Base-by-base conservation (phyloP, 2,888 invertebrate species). In the Clunio marinus region DNA sequence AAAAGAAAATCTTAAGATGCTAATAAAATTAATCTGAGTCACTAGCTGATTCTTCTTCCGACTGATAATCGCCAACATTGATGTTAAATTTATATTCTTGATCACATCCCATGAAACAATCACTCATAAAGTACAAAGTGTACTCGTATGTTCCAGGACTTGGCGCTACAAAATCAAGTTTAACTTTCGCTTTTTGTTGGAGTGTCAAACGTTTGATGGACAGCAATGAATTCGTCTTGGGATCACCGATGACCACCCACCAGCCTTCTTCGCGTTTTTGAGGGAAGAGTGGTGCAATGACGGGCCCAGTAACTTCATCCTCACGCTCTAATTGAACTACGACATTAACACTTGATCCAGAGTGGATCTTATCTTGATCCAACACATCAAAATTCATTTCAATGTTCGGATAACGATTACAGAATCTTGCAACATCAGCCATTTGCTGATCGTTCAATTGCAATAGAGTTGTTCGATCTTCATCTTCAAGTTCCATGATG, bases 201-300 rank as follows among this genome's bases (percentile, higher is more conserved):
- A 99, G 83, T 0, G 96, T 95, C 25, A 99, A 84, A 37, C 99
- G 85, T 80, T 99, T 99, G 78, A 99, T 99, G 8, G 97, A 97
- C 5, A 98, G 84, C 55, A 99, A 81, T 0, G 95, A 93, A 81
- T 99, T 99, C 28, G 86, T 84, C 76, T 93, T 93, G 0, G 96
- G 93, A 76, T 98, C 97, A 0, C 99, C 99, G 72, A 99, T 93
- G 8, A 99, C 97, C 41, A 99, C 93, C 99, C 99, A 99, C 92
- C 92, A 93, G 63, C 93, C 93, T 78, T 93, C 93, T 76, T 93
- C 93, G 65, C 93, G 87, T 84, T 93, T 93, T 84, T 93, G 93
- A 10, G 99, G 98, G 84, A 96, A 99, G 81, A 94, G 93, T 0
- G 99, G 99, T 1, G 99, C 98, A 69, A 99, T 93, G 28, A 99